Percentiles rank a stretch among this genome's conserved stretches.
Conservation (phyloP, 2,888 invertebrate species). For the Lomographa bimaculata region DNA sequence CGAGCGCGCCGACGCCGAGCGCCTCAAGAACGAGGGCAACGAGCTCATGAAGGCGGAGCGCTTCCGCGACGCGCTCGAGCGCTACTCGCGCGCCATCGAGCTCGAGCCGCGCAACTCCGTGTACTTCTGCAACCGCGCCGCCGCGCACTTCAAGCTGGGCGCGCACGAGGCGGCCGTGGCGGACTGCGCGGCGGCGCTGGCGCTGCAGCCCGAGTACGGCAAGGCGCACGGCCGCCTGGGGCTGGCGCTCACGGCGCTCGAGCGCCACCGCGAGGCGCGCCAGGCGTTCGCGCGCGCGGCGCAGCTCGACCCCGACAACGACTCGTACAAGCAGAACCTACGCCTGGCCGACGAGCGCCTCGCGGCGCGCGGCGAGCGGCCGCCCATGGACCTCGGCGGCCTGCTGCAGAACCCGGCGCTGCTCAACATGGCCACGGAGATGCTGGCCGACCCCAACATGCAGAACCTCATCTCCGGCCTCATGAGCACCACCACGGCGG, state of each 20-base stretch:
- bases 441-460: slow-evolving; percentile 93
- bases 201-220: slow-evolving; percentile 95
- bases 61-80: slow-evolving; percentile 90
- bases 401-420: slow-evolving; percentile 92
- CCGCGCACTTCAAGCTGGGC: slow-evolving; percentile 95
- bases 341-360: slow-evolving; percentile 90
- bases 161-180: slow-evolving; percentile 92
- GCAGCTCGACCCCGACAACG: slow-evolving; percentile 95
- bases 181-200: slow-evolving; percentile 95
- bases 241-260: slow-evolving; percentile 92
- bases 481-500: slow-evolving; percentile 61
- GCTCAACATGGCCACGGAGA: slow-evolving; percentile 92
- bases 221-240: slow-evolving; percentile 98
- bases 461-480: slow-evolving; percentile 88
- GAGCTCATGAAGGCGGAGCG: slow-evolving; percentile 93
- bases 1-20: slow-evolving; percentile 88
- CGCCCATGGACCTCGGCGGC: slow-evolving; percentile 82
- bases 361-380: slow-evolving; percentile 86
- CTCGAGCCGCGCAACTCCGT: slow-evolving; percentile 95
- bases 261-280: slow-evolving; percentile 92
- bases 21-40: slow-evolving; percentile 94
- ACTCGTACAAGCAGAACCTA: slow-evolving; percentile 94
- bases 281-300: slow-evolving; percentile 94
- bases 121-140: slow-evolving; percentile 98
- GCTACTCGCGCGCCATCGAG: slow-evolving; percentile 95